A percentile compares a stretch with the other conserved stretches of the same genome.
Evolutionary conservation across 2,797 vertebrate species (phyloP).

Genomic region (Pelochelys cantorii): DNA sequence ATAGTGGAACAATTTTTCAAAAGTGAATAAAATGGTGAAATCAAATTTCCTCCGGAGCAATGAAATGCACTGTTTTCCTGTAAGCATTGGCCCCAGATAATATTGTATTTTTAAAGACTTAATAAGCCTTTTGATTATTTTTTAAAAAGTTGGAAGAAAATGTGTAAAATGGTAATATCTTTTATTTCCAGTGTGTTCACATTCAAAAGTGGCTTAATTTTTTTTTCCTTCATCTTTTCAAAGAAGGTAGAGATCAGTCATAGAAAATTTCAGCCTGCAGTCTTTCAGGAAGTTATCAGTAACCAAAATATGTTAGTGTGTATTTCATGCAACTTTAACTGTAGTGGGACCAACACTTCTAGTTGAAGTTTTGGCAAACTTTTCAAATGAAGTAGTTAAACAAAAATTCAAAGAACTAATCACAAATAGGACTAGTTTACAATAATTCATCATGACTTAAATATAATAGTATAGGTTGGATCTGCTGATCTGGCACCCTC

Average conservation of each 20-base stretch:
- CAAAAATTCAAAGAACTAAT: neutral
- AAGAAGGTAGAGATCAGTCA: neutral
- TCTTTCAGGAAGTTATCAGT: neutral
- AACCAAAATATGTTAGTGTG: neutral
- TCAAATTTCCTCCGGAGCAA: neutral
- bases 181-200: neutral
- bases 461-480: neutral
- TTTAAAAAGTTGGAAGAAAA: neutral
- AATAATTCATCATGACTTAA: neutral
- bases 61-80: neutral
- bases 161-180: neutral
- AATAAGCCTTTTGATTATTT: neutral
- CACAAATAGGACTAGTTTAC: neutral
- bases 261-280: neutral
- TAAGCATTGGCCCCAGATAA: neutral
- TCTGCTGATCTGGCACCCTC: too few relatives aligned
- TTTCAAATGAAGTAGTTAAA: too few relatives aligned
- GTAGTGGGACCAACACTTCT: neutral
- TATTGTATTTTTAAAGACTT: neutral
- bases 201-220: neutral
- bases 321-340: neutral
- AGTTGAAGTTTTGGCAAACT: neutral
- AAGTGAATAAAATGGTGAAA: neutral
- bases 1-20: neutral
- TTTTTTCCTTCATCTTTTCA: neutral